Evolutionary conservation across 1,140 invertebrate genomes (phyloP).

Genomic region (Drosophila repletoides): DNA sequence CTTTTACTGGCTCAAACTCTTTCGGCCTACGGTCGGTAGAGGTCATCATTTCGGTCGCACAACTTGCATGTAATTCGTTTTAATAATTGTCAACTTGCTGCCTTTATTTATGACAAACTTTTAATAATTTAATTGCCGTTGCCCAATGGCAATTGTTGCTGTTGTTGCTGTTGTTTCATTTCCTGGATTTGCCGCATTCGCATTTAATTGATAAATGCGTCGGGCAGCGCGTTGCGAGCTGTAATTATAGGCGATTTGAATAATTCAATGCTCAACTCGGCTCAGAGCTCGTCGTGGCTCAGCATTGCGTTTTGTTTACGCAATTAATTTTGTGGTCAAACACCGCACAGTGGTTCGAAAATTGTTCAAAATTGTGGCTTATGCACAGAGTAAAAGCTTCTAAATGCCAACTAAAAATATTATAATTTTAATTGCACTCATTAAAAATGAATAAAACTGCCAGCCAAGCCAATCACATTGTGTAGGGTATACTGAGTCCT

Average conservation of each 20-base stretch:
- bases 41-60: constrained; percentile 16
- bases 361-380: no score
- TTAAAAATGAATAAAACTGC: not conserved
- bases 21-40: constrained; percentile 3
- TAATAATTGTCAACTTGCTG: constrained; percentile 74
- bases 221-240: constrained; percentile 37
- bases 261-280: constrained; percentile 63
- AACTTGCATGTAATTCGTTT: constrained; percentile 66
- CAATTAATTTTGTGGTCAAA: constrained; percentile 67
- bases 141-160: constrained; percentile 19
- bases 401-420: not conserved
- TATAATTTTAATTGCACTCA: not conserved
- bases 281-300: no score
- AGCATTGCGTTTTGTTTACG: constrained; percentile 70
- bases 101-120: constrained; percentile 77
- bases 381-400: not conserved
- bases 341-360: constrained; percentile 29
- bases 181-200: constrained; percentile 66
- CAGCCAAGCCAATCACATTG: no score
- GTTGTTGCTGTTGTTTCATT: constrained; percentile 50
- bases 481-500: no score
- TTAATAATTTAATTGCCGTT: constrained; percentile 72
- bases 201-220: constrained; percentile 78
- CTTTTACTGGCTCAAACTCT: constrained; percentile 32
- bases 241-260: constrained; percentile 79